phyloP scores from a whole-genome alignment of 2,797 vertebrate species.

The Poecilia gillii region DNA sequence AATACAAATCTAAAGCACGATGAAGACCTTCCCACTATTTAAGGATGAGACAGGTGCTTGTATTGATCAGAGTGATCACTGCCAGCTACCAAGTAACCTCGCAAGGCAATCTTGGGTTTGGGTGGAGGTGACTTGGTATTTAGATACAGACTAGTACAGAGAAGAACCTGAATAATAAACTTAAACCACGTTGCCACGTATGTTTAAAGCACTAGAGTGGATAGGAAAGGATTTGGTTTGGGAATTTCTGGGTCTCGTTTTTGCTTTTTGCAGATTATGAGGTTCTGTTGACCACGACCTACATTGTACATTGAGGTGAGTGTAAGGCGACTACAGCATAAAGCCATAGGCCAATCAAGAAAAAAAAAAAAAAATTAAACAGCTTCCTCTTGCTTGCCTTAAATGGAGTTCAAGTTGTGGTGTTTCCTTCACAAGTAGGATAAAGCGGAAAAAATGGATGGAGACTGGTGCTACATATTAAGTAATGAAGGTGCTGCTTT shows the following conservation, averaged over 20 bases:
- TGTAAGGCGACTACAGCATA: no score
- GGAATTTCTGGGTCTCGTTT: not conserved
- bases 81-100: not conserved
- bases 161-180: not conserved
- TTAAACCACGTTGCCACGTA: not conserved
- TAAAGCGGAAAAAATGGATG: no score
- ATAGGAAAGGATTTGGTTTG: not conserved
- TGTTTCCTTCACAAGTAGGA: no score
- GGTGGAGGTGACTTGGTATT: not conserved
- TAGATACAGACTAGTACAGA: not conserved
- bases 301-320: not conserved
- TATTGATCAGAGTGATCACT: not conserved
- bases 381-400: no score
- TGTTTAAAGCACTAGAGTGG: not conserved
- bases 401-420: no score
- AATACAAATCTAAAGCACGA: constrained; percentile 4
- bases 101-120: not conserved
- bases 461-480: no score
- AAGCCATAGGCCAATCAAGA: no score
- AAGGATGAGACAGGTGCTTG: not conserved
- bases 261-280: not conserved
- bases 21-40: constrained; percentile 9
- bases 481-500: no score
- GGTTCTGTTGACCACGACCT: not conserved
- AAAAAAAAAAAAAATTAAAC: no score